Conservation (phyloP, 37 sponge, comb jelly and placozoan species). For the Geodia barretti region DNA sequence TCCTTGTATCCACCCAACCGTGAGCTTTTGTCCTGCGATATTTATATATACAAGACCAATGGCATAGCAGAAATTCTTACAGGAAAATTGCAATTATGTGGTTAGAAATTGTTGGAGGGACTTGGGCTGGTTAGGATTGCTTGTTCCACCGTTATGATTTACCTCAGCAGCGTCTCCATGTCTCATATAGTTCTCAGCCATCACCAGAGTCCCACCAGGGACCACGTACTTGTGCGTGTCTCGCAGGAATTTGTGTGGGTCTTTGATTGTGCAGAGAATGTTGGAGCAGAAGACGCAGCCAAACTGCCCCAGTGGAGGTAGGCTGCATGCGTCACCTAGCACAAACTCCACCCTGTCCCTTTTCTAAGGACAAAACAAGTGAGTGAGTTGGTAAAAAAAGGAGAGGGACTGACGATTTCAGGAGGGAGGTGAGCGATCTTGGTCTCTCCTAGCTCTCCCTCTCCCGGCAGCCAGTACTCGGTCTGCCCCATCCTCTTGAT, state of each 20-base stretch:
- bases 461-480: slow-evolving; percentile 37
- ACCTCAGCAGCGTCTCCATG: neutral
- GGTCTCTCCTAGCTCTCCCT: slow-evolving; percentile 55
- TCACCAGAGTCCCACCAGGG: slow-evolving; percentile 34
- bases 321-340: slow-evolving; percentile 31
- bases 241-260: slow-evolving; percentile 9
- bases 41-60: neutral
- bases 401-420: slow-evolving; percentile 50
- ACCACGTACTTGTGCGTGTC: neutral
- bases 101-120: neutral
- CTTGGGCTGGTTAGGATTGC: too few relatives aligned
- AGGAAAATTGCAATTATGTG: neutral
- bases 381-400: too few relatives aligned
- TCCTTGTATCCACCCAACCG: slow-evolving; percentile 39
- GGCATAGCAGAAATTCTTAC: neutral
- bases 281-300: slow-evolving; percentile 13
- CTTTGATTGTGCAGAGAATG: slow-evolving; percentile 6
- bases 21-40: slow-evolving; percentile 26
- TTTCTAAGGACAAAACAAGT: neutral
- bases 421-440: slow-evolving; percentile 36
- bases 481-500: slow-evolving; percentile 32
- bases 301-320: slow-evolving; percentile 30
- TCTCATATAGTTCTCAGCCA: slow-evolving; percentile 12
- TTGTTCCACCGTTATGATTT: neutral
- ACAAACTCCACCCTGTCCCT: slow-evolving; percentile 20